Conservation (phyloP, 2,797 vertebrate genomes). For the Passerculus sandwichensis region DNA sequence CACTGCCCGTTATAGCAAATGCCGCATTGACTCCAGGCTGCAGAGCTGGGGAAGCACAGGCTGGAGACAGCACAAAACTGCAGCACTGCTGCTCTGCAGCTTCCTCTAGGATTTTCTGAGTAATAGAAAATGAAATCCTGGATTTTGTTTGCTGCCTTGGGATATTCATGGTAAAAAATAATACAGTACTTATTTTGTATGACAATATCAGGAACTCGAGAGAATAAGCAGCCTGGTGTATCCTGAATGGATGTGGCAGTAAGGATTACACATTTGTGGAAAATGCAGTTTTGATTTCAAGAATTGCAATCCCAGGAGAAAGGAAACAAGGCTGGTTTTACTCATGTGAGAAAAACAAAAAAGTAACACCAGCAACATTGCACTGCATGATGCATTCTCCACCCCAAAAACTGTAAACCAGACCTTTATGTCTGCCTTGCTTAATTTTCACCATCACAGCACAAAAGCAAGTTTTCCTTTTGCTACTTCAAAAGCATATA, state of each 20-base stretch:
- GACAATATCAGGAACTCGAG: background rate
- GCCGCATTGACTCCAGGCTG: slow-evolving; percentile 44
- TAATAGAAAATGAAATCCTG: slow-evolving; percentile 23
- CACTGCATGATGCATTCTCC: background rate
- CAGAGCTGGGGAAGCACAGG: background rate
- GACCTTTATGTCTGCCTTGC: background rate
- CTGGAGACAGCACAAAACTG: background rate
- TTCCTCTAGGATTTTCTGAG: background rate
- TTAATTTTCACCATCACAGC: background rate
- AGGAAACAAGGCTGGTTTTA: background rate
- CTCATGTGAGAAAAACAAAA: background rate
- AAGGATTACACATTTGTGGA: background rate
- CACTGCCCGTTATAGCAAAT: slow-evolving; percentile 62
- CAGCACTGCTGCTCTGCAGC: background rate
- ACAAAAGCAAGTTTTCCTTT: background rate
- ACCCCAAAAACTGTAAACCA: background rate
- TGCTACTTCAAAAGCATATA: background rate
- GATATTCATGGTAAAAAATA: background rate
- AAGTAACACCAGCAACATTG: background rate
- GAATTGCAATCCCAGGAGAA: background rate
- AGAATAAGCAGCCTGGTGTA: background rate
- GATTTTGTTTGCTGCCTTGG: background rate
- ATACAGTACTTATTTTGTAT: background rate
- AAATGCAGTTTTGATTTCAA: background rate
- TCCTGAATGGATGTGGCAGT: background rate